Percentiles rank a stretch among this genome's conserved stretches.
Evolutionary conservation across 2,113 vertebrate genomes (phyloP).

Genomic region (Malurus melanocephalus): DNA sequence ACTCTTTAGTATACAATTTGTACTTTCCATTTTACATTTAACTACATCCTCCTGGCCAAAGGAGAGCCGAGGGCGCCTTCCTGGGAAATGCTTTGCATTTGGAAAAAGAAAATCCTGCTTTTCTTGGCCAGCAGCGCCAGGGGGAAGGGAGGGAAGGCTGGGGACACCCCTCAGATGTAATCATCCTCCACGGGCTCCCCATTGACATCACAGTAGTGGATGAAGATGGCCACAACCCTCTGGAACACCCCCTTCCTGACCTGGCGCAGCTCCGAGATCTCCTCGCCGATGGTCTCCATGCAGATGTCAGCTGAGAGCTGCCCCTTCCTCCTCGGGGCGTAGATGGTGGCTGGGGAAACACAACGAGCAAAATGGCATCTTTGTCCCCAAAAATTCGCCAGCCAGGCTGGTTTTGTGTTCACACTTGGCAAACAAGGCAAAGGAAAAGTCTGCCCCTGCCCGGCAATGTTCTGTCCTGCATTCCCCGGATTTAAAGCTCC

Average conservation of each 20-base stretch:
- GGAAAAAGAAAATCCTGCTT: background rate
- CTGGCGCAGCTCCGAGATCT: slow-evolving; percentile 94
- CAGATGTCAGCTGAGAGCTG: slow-evolving; percentile 96
- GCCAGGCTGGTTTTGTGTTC: background rate
- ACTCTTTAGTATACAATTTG: slow-evolving; percentile 74
- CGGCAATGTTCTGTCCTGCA: background rate
- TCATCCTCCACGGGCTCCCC: slow-evolving; percentile 95
- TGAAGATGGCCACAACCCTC: slow-evolving; percentile 92
- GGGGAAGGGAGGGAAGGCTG: background rate
- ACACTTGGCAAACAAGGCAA: background rate
- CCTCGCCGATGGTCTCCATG: slow-evolving; percentile 97
- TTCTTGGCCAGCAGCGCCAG: slow-evolving; percentile 25
- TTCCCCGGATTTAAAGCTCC: background rate
- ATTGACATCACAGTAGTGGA: slow-evolving; percentile 94
- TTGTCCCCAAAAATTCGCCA: background rate
- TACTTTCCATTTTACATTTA: slow-evolving; percentile 70
- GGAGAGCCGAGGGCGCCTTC: background rate
- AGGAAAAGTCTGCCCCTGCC: background rate
- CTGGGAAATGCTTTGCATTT: slow-evolving; percentile 2
- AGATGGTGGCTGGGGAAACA: slow-evolving; percentile 85
- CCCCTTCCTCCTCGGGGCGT: slow-evolving; percentile 93
- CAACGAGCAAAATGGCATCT: background rate
- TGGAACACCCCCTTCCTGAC: slow-evolving; percentile 89
- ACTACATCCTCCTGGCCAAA: slow-evolving; percentile 35
- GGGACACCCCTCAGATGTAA: slow-evolving; percentile 81